Base-by-base conservation (phyloP, 2,113 vertebrate genomes). In the Felis chaus region DNA sequence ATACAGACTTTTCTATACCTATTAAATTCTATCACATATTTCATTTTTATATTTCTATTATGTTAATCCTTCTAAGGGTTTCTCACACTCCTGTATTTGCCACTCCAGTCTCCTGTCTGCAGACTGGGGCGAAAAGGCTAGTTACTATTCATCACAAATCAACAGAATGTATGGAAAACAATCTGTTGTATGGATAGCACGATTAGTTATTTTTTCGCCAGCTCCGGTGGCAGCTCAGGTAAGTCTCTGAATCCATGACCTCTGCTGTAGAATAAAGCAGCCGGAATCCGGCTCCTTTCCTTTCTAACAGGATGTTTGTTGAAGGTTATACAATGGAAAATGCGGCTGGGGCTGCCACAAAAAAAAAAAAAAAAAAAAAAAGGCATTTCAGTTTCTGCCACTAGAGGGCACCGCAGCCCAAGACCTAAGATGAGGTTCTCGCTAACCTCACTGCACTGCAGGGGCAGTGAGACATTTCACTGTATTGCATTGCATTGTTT, bases 331-430 rank as follows among this genome's bases (percentile, higher is more conserved):
- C n/a, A 39, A 3, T 4, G 25, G 27, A 14, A 12, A 48, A 23
- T 3, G 14, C 29, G 2, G 0, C 33, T 36, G 12, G 1, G 33
- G 36, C 21, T 2, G 0, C 1, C 14, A 36, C 6, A 18, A 19
- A 23, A 29, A 55, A 45, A 65, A 53, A 9, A 45, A 65, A 53
- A 65, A 53, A 9, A 29, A 19, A 23, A 29, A 63, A 45, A 65
- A 53, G 5, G 4, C 25, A 10, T 63, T 57, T 89, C 73, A 23
- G 13, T 69, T 14, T 69, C 0, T 79, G 74, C 8, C 98, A 94
- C 74, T 4, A 96, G 97, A 90, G 97, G 91, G 63, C 48, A 18
- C 83, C 13, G 79, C 11, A 97, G 50, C 9, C 92, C 48, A 83
- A 92, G 45, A 25, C 18, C 48, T 66, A 78, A 71, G 7, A 15